Percentiles rank a stretch among this genome's conserved stretches.
These are phyloP conservation scores for Clarias laeviceps DNA, from an alignment of 2,797 vertebrate genomes.

Conservation along the genomic window DNA sequence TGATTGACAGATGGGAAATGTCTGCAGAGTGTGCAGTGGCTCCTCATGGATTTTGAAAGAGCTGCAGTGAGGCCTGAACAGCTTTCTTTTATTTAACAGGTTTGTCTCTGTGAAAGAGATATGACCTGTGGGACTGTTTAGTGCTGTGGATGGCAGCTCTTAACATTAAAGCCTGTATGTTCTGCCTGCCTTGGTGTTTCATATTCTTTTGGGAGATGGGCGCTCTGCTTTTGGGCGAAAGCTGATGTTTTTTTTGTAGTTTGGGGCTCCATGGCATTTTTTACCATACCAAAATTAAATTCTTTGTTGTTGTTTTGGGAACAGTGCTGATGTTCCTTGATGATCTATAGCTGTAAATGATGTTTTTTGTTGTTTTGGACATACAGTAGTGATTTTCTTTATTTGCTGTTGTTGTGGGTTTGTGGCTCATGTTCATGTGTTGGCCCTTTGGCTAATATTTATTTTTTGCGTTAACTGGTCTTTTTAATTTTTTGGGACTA, in stretches of 20 bases:
- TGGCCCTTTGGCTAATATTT: not conserved
- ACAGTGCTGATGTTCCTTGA: not conserved
- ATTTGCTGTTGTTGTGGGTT: not conserved
- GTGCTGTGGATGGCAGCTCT: slow-evolving; percentile 45
- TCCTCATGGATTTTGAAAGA: slow-evolving; percentile 44
- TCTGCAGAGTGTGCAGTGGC: slow-evolving; percentile 19
- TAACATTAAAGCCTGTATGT: slow-evolving; percentile 38
- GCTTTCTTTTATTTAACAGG: slow-evolving; percentile 55
- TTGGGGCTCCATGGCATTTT: not conserved
- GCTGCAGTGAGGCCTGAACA: slow-evolving; percentile 26
- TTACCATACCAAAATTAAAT: too few relatives aligned
- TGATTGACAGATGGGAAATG: slow-evolving; percentile 55
- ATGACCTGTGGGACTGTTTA: slow-evolving; percentile 45
- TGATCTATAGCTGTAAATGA: not conserved
- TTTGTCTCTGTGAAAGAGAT: slow-evolving; percentile 39
- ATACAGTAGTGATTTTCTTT: not conserved
- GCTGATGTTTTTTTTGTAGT: slow-evolving; percentile 7
- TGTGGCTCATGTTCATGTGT: not conserved
- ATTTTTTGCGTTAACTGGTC: too few relatives aligned
- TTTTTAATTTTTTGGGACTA: too few relatives aligned
- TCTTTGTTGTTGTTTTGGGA: not conserved
- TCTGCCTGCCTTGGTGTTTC: slow-evolving; percentile 13
- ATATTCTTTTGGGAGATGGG: not conserved
- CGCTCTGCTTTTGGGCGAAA: not conserved
- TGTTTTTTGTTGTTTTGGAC: not conserved